Evolutionary conservation across 2,888 invertebrate genomes (phyloP), one percentile per base, ranked within the genome.

Genomic region (Cecidostiba fungosa): DNA sequence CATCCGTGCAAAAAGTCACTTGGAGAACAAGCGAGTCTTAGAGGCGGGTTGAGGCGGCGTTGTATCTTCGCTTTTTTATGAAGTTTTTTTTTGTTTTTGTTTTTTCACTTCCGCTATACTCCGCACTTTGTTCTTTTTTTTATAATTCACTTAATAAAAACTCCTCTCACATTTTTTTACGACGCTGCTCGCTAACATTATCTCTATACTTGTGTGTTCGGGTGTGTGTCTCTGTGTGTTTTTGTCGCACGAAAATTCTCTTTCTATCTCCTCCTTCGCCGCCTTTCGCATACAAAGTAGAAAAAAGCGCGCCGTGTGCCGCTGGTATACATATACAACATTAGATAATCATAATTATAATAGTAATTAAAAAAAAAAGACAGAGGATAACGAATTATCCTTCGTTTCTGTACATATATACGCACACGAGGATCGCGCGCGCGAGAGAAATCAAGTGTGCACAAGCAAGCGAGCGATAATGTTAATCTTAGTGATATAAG

Each of bases 1-100:
- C 81, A 82, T 80, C 80, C 84, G 85, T 87, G 82, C 85, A 74
- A 84, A 82, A 85, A 87, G 80, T 85, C 78, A 82, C 82, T 85
- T 85, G 73, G 43, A 80, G 32, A 76, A 80, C 86, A 78, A 82
- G 82, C 82, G 78, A 86, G n/a, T 83, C 32, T 84, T 54, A 80
- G 80, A 84, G 69, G 77, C 81, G 73, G 84, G 43, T 83, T 29
- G 79, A 43, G 84, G 84, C 54, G 82, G 73, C 77, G 54, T 70
- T 81, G 39, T 47, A 19, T 78, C 29, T 78, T 66, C 32, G 19
- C 32, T 76, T 73, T 36, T 36, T 29, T 54, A 54, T 54, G 54
- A 69, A 50, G 32, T 47, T 39, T 62, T 43, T 16, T n/a, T 62
- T 43, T 10, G n/a, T 14, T 59, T 32, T 32, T 73, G 0, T 82